A percentile compares a stretch with the other conserved stretches of the same genome.
These are phyloP conservation scores for Frieseomelitta varia DNA, from an alignment of 1,140 invertebrate genomes.

Conservation along the genomic window DNA sequence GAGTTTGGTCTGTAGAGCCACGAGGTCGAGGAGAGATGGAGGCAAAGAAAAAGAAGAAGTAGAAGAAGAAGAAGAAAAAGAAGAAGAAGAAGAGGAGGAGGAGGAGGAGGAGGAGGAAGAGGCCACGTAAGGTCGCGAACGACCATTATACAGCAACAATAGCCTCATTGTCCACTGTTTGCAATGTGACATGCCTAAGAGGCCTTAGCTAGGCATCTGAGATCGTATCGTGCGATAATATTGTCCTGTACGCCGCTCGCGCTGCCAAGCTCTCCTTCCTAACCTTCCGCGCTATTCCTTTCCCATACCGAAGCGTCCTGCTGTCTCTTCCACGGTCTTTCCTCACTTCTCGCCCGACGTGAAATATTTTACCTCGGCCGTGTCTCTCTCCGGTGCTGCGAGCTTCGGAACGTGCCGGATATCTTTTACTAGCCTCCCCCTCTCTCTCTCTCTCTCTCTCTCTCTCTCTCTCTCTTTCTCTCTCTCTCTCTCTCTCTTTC, in stretches of 20 bases:
- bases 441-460: not conserved
- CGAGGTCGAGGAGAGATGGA: conserved; percentile 51
- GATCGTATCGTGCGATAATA: conserved; percentile 77
- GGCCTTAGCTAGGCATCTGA: conserved; percentile 70
- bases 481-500: too few relatives aligned
- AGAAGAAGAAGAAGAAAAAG: not conserved
- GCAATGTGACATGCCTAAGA: conserved; percentile 75
- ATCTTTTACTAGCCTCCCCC: conserved; percentile 10
- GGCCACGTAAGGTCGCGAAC: conserved; percentile 75
- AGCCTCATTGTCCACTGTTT: conserved; percentile 78
- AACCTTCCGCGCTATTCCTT: conserved; percentile 58
- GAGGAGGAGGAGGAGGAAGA: conserved; percentile 58
- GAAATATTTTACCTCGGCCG: conserved; percentile 44
- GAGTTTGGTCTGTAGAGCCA: conserved; percentile 5
- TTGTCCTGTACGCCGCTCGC: conserved; percentile 67
- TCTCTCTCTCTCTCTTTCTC: too few relatives aligned
- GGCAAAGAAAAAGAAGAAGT: conserved; percentile 14
- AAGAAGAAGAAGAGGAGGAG: conserved; percentile 14
- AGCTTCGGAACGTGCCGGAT: conserved; percentile 37
- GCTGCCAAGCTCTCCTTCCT: conserved; percentile 64
- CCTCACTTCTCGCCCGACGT: conserved; percentile 33
- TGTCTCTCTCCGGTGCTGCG: not conserved
- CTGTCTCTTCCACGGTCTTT: conserved; percentile 50
- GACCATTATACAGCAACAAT: conserved; percentile 77
- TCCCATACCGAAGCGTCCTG: conserved; percentile 56